A percentile compares a stretch with the other conserved stretches of the same genome.
Evolutionary conservation across 2,888 invertebrate species (phyloP).

Genomic region (Mesoligia furuncula): DNA sequence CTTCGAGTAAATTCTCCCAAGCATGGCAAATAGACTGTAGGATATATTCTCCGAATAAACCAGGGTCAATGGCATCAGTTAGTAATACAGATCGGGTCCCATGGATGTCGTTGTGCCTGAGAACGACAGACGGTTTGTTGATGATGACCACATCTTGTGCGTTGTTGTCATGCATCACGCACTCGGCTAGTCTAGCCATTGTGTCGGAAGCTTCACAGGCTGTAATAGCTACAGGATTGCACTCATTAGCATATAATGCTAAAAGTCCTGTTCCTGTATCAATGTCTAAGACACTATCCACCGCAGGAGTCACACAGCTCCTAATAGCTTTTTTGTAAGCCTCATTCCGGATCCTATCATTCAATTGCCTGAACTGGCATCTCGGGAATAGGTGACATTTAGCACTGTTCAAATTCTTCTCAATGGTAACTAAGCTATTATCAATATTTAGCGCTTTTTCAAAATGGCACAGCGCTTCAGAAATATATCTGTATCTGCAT

Average conservation of each 20-base stretch:
- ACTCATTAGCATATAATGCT: slow-evolving; percentile 90
- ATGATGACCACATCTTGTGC: slow-evolving; percentile 36
- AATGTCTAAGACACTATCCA: slow-evolving; percentile 55
- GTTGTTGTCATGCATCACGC: slow-evolving; percentile 46
- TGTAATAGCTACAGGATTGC: slow-evolving; percentile 78
- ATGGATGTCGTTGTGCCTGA: slow-evolving; percentile 38
- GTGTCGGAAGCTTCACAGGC: slow-evolving; percentile 46
- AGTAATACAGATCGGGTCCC: slow-evolving; percentile 44
- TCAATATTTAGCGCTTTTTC: slow-evolving; percentile 84
- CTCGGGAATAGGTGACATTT: slow-evolving; percentile 46
- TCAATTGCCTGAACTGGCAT: slow-evolving; percentile 38
- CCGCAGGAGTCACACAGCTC: slow-evolving; percentile 29
- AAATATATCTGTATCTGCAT: slow-evolving; percentile 77
- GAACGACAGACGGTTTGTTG: slow-evolving; percentile 30
- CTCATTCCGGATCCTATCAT: slow-evolving; percentile 51
- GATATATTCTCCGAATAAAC: slow-evolving; percentile 71
- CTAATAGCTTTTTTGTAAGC: slow-evolving; percentile 57
- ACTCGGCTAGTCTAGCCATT: slow-evolving; percentile 44
- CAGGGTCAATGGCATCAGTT: slow-evolving; percentile 53
- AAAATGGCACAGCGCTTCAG: slow-evolving; percentile 87
- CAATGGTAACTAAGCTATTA: slow-evolving; percentile 79
- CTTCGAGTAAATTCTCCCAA: slow-evolving; percentile 79
- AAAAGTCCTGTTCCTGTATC: slow-evolving; percentile 79
- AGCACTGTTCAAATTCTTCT: slow-evolving; percentile 57
- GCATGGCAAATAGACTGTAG: slow-evolving; percentile 91